Percentiles rank a stretch among this genome's conserved stretches.
These are phyloP conservation scores for Apamea anceps DNA, from an alignment of 2,888 invertebrate species.

Conservation along the genomic window DNA sequence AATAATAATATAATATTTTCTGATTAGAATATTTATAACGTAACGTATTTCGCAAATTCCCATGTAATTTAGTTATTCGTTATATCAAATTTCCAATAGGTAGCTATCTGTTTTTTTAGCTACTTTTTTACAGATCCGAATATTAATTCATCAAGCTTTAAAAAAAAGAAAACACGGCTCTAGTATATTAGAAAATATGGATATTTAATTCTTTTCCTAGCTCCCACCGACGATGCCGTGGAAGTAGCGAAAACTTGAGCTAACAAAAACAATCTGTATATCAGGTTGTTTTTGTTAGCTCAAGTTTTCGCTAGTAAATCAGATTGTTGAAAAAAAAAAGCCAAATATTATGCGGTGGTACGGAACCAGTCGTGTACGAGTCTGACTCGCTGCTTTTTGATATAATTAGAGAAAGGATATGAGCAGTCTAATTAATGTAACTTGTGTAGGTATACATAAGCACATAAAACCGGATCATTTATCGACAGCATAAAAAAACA, in stretches of 20 bases:
- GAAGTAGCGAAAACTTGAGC: no score
- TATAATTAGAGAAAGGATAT: not conserved
- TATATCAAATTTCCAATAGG: not conserved
- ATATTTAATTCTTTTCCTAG: not conserved
- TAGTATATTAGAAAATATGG: not conserved
- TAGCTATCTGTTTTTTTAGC: not conserved
- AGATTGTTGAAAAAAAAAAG: no score
- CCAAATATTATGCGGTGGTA: no score
- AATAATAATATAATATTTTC: not conserved
- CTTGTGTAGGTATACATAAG: not conserved
- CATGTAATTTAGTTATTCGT: not conserved
- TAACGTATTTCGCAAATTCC: not conserved
- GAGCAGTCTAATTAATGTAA: no score
- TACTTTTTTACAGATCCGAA: not conserved
- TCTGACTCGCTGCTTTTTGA: not conserved
- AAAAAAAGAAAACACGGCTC: not conserved
- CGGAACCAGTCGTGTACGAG: no score
- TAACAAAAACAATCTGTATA: no score
- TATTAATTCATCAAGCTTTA: not conserved
- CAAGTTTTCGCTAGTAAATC: no score
- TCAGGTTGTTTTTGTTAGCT: no score
- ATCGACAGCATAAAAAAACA: conserved; percentile 5
- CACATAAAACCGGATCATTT: conserved; percentile 20
- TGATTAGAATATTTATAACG: conserved; percentile 4
- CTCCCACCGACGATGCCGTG: no score